phyloP scores from a whole-genome alignment of 2,888 invertebrate genomes.

The Erebia aethiops region DNA sequence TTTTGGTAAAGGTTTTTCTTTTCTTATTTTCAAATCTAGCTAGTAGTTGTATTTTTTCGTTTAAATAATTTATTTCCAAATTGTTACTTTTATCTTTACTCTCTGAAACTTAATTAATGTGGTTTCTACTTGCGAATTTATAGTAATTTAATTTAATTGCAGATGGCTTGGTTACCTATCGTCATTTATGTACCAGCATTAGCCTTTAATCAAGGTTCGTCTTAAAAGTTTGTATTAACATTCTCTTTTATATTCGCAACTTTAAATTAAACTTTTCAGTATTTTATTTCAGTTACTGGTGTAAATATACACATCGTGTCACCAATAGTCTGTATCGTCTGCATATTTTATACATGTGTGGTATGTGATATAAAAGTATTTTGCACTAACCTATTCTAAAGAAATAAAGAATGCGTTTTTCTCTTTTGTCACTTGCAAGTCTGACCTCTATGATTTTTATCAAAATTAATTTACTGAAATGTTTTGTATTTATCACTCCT shows the following conservation, averaged over 20 bases:
- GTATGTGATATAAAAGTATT: slow-evolving; percentile 69
- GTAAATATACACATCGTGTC: slow-evolving; percentile 89
- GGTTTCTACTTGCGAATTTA: not conserved
- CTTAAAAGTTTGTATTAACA: not conserved
- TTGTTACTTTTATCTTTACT: slow-evolving; percentile 42
- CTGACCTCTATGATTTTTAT: not conserved
- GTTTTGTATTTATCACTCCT: not conserved
- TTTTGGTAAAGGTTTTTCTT: slow-evolving; percentile 76
- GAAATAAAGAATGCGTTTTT: not conserved
- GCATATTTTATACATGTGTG: slow-evolving; percentile 91
- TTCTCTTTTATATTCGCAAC: not conserved
- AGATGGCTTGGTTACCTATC: slow-evolving; percentile 88
- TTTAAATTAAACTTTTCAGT: not conserved
- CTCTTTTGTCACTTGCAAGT: not conserved
- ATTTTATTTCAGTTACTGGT: slow-evolving; percentile 86
- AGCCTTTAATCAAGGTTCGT: slow-evolving; percentile 87
- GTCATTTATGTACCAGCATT: slow-evolving; percentile 89
- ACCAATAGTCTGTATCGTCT: slow-evolving; percentile 88
- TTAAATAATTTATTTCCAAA: not conserved
- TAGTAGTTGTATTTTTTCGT: not conserved
- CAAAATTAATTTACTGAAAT: not conserved
- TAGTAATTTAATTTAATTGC: slow-evolving; percentile 26
- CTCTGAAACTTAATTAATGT: not conserved
- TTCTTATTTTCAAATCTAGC: not conserved
- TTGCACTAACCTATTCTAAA: not conserved